Conservation (phyloP, 2,888 invertebrate species). For the Rhyacophila evoluta region DNA sequence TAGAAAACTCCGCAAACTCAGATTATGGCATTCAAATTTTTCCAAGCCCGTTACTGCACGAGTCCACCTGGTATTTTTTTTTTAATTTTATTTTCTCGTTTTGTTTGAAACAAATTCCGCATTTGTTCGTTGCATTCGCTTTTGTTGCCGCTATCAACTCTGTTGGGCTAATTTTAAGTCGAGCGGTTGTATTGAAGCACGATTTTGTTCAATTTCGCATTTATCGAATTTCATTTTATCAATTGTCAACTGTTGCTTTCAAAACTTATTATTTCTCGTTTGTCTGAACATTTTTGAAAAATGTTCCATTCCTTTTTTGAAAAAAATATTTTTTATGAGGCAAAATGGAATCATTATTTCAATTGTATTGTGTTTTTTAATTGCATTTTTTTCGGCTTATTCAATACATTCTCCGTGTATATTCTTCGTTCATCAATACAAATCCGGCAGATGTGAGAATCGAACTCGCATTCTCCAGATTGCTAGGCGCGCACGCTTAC, state of each 20-base stretch:
- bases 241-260: conserved; percentile 33
- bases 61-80: neutral
- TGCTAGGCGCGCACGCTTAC: no score
- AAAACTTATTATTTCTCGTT: neutral
- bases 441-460: no score
- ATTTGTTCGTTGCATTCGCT: conserved; percentile 51
- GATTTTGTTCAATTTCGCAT: conserved; percentile 26
- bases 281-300: neutral
- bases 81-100: conserved; percentile 25
- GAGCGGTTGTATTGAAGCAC: conserved; percentile 5
- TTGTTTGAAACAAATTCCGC: conserved; percentile 53
- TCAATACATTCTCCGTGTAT: no score
- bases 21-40: conserved; percentile 45
- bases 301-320: neutral
- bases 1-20: conserved; percentile 34
- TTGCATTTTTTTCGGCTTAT: no score
- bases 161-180: conserved; percentile 38
- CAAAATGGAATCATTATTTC: no score
- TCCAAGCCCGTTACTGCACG: neutral
- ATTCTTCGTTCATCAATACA: no score
- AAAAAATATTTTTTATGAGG: no score
- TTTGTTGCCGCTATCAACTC: conserved; percentile 52
- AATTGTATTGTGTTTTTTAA: no score
- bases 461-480: no score
- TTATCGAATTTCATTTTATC: conserved; percentile 33